Conservation (phyloP, 2,113 vertebrate species). For the Misgurnus mizolepis region DNA sequence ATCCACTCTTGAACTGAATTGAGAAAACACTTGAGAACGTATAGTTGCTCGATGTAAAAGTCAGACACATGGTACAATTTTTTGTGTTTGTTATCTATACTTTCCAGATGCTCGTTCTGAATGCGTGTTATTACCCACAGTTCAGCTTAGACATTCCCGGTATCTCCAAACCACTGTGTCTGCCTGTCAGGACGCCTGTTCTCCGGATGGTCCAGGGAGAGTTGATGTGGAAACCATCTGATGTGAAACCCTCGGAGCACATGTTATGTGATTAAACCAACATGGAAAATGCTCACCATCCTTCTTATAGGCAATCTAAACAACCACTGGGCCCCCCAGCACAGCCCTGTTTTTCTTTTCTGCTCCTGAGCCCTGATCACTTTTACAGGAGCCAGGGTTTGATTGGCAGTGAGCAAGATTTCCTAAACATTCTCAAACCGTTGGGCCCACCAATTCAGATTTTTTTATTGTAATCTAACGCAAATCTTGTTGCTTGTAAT, state of each 20-base stretch:
- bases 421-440: neutral
- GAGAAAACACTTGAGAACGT: slow-evolving; percentile 14
- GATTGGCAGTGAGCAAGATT: neutral
- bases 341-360: slow-evolving; percentile 1
- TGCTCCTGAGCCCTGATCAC: slow-evolving; percentile 1
- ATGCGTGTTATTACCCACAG: slow-evolving; percentile 5
- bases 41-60: neutral
- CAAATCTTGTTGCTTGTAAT: too few species aligned
- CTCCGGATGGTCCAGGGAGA: slow-evolving; percentile 13
- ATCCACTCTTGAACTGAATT: neutral
- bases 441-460: too few species aligned
- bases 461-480: too few species aligned
- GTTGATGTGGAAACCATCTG: slow-evolving; percentile 54
- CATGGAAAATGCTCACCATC: slow-evolving; percentile 31
- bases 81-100: slow-evolving; percentile 4
- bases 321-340: neutral
- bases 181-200: slow-evolving; percentile 12
- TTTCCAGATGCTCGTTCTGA: slow-evolving; percentile 4
- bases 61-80: neutral
- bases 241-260: slow-evolving; percentile 34
- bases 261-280: slow-evolving; percentile 30
- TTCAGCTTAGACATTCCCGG: slow-evolving; percentile 15
- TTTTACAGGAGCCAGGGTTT: slow-evolving; percentile 13
- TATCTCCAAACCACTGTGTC: slow-evolving; percentile 22
- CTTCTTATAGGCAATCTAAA: slow-evolving; percentile 39